These are phyloP conservation scores for Petrocephalus schoutedeni DNA, from an alignment of 2,797 vertebrate genomes.

Conservation along the genomic window DNA sequence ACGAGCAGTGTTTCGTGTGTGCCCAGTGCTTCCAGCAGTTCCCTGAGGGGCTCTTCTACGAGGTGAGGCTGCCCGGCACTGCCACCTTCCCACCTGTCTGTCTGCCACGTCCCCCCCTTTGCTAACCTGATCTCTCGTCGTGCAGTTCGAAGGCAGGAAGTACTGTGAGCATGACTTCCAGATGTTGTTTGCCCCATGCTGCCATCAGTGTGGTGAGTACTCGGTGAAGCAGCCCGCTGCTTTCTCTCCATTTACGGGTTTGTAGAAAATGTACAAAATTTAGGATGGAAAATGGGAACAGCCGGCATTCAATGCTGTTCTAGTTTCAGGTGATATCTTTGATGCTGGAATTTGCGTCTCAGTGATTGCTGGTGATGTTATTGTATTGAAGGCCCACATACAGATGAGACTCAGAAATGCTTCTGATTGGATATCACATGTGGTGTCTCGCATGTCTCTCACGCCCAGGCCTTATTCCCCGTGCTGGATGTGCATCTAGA, in stretches of 20 bases:
- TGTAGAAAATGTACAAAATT: neutral
- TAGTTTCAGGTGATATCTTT: neutral
- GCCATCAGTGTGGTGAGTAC: slow-evolving; percentile 93
- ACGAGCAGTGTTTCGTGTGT: slow-evolving; percentile 93
- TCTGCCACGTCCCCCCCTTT: neutral
- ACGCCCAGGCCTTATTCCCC: neutral
- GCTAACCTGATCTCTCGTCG: slow-evolving; percentile 37
- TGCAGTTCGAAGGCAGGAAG: slow-evolving; percentile 95
- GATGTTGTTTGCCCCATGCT: slow-evolving; percentile 98
- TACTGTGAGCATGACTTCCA: slow-evolving; percentile 99
- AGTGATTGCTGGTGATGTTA: neutral
- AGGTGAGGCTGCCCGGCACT: slow-evolving; percentile 62
- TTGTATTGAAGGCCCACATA: neutral
- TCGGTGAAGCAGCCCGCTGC: neutral
- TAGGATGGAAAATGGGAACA: neutral
- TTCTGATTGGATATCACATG: neutral
- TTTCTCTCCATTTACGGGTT: neutral
- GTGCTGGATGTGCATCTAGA: neutral
- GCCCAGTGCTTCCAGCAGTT: slow-evolving; percentile 98
- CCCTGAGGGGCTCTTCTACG: slow-evolving; percentile 93
- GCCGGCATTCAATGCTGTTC: neutral
- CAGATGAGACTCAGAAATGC: neutral
- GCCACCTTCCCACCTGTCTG: neutral
- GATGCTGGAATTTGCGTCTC: neutral
- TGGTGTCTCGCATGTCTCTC: neutral